Evolutionary conservation across 2,113 vertebrate genomes (phyloP).

Genomic region (Sarotherodon lohbergeri): DNA sequence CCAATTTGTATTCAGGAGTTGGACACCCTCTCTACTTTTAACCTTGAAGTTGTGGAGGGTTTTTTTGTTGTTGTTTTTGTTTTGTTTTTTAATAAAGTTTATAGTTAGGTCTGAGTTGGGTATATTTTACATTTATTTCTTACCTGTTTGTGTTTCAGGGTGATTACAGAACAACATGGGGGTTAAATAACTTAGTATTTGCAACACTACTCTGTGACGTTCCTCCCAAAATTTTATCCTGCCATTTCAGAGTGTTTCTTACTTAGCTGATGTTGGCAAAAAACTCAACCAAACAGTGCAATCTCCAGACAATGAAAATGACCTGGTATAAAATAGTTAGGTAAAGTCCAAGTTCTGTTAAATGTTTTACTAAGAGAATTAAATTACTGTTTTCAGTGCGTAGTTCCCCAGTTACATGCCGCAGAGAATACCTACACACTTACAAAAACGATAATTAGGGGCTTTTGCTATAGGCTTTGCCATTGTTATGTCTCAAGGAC

Average conservation of each 20-base stretch:
- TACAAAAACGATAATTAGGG: conserved; percentile 27
- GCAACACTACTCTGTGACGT: neutral
- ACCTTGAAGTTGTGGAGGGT: neutral
- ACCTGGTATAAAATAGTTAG: neutral
- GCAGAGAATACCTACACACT: neutral
- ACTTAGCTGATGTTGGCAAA: neutral
- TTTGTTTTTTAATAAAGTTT: neutral
- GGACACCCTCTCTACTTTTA: neutral
- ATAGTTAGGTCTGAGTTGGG: neutral
- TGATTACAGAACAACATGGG: neutral
- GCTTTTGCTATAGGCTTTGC: conserved; percentile 17
- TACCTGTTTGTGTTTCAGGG: neutral
- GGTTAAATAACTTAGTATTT: neutral
- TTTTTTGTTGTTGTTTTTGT: neutral
- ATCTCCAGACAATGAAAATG: neutral
- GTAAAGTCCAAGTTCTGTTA: neutral
- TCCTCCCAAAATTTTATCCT: neutral
- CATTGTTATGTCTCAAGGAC: conserved; percentile 55
- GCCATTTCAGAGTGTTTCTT: neutral
- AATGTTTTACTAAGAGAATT: neutral
- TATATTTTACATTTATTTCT: neutral
- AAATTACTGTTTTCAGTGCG: conserved; percentile 10
- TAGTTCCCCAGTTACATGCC: neutral
- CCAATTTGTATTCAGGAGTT: neutral
- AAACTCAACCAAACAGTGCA: neutral